Evolutionary conservation across 2,888 invertebrate species (phyloP).

Genomic region (Drosophila koepferae): DNA sequence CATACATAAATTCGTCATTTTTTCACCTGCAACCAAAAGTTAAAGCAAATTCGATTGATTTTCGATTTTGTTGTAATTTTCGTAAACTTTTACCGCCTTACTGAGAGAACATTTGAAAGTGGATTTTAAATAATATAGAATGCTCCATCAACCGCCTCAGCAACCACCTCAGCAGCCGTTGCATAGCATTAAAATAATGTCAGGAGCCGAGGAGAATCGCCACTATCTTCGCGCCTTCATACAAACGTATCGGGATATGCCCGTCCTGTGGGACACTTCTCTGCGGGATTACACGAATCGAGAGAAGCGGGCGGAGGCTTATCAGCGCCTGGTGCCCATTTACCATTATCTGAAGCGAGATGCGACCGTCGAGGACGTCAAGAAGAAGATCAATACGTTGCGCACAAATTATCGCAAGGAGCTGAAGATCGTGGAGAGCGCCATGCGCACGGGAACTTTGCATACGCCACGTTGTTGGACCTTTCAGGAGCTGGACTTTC

Average conservation of each 20-base stretch:
- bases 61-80: constrained; percentile 4
- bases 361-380: constrained; percentile 83
- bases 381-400: constrained; percentile 83
- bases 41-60: constrained; percentile 4
- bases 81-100: constrained; percentile 32
- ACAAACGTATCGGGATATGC: constrained; percentile 81
- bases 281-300: constrained; percentile 83
- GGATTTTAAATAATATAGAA: constrained; percentile 42
- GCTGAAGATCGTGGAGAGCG: constrained; percentile 80
- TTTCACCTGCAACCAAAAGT: constrained; percentile 35
- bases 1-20: constrained; percentile 58
- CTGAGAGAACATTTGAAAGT: constrained; percentile 33
- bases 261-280: constrained; percentile 83
- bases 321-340: constrained; percentile 79
- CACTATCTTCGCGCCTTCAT: constrained; percentile 81
- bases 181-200: constrained; percentile 71
- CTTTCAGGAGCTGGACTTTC: constrained; percentile 81
- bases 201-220: constrained; percentile 82
- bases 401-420: constrained; percentile 84
- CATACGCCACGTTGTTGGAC: constrained; percentile 83
- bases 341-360: constrained; percentile 82
- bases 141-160: constrained; percentile 68
- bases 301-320: constrained; percentile 82
- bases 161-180: constrained; percentile 44
- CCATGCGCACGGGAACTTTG: constrained; percentile 73